These are phyloP conservation scores for Mormyrus proboscirostris DNA, from an alignment of 2,797 vertebrate species.

Conservation along the genomic window DNA sequence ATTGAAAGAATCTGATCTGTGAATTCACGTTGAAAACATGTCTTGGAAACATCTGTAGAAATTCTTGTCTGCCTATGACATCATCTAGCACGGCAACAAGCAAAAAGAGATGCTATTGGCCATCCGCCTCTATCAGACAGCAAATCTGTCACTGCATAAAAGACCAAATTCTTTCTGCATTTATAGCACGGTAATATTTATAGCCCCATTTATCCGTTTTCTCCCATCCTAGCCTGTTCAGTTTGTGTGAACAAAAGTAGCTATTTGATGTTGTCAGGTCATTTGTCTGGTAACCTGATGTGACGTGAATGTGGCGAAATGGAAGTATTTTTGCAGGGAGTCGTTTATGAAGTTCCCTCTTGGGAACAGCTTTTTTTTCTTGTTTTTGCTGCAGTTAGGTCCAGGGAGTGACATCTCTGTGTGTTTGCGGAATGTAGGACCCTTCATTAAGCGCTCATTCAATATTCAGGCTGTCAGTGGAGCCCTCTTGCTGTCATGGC, in stretches of 20 bases:
- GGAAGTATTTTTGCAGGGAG: background rate
- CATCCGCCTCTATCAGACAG: background rate
- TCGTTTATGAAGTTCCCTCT: background rate
- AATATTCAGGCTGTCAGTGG: background rate
- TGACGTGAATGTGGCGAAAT: background rate
- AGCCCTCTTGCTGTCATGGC: background rate
- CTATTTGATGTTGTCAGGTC: background rate
- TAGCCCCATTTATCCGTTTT: background rate
- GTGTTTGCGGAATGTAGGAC: background rate
- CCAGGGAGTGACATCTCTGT: background rate
- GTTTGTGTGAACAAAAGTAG: background rate
- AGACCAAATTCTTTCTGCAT: background rate
- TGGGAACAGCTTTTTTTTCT: background rate
- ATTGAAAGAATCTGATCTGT: background rate
- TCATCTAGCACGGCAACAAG: background rate
- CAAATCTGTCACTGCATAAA: background rate
- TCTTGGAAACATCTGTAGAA: background rate
- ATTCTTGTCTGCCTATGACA: background rate
- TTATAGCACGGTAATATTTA: background rate
- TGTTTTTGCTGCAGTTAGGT: background rate
- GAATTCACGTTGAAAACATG: background rate
- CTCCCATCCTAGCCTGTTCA: background rate
- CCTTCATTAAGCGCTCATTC: background rate
- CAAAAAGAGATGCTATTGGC: background rate
- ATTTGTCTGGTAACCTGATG: background rate